Evolutionary conservation across 2,888 invertebrate species (phyloP), one percentile per base, ranked within the genome.

Genomic region (Rapana venosa): DNA sequence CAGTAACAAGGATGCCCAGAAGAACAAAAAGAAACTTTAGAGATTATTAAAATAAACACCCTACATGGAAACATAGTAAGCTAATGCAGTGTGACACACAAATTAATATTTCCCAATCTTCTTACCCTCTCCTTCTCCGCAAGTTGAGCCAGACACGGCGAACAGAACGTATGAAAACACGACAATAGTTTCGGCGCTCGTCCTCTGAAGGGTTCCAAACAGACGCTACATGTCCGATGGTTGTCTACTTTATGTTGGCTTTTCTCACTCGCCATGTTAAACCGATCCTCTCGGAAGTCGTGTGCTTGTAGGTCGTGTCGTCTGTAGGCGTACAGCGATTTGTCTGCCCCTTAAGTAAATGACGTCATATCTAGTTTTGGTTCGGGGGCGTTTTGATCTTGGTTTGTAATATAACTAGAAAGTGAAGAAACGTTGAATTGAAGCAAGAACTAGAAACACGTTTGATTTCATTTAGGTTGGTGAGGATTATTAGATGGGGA

Each of bases 191-290:
- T 83, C 26, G 83, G 83, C 30, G 20, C 11, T 83, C 83, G 47
- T 36, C 83, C 83, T n/a, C 13, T 6, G n/a, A 47, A 83, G 17
- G 83, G 17, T 35, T 83, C 83, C 47, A 83, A 26, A 47, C 83
- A 83, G 26, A 83, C 47, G 83, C 47, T 83, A 26, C 83, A 83
- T 2, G 83, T 47, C 26, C 36, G 26, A n/a, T 47, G 47, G 8
- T 6, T 83, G n/a, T n/a, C 74, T n/a, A 70, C 70, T n/a, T 13
- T 79, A 4, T 32, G 20, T 17, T 17, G 20, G 5, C 8, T 36
- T n/a, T n/a, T n/a, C n/a, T n/a, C 77, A 15, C 35, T 81, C 47
- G 56, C 83, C 83, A 83, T 83, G 35, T 47, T 83, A n/a, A n/a
- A 30, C n/a, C 26, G 79, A 26, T n/a, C n/a, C 4, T 26, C n/a